These are phyloP conservation scores for Drosophila cognata DNA, from an alignment of 2,888 invertebrate genomes.

Conservation along the genomic window DNA sequence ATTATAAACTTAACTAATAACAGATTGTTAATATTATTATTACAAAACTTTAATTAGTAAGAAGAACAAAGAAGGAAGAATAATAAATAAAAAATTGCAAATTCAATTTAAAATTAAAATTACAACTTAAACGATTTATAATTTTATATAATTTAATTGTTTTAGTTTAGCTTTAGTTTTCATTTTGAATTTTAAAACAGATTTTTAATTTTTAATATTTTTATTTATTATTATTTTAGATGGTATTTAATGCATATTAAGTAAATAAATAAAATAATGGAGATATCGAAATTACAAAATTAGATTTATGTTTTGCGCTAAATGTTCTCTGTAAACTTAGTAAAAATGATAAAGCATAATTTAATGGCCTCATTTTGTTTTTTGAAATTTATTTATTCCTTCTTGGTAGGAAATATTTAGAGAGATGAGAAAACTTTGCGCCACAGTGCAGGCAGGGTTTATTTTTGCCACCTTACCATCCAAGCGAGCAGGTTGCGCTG, in stretches of 20 bases:
- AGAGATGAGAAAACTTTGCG: not conserved
- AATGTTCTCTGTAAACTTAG: fast-evolving
- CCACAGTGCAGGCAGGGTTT: slow-evolving; percentile 63
- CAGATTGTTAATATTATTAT: not conserved
- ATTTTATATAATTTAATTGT: not conserved
- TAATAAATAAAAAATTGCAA: not conserved
- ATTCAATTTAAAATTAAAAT: not conserved
- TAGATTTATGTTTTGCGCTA: not conserved
- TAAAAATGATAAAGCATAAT: not conserved
- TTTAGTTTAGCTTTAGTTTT: not conserved
- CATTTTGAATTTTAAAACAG: not conserved
- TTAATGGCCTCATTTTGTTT: not conserved
- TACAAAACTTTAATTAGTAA: not conserved
- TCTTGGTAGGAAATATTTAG: not conserved
- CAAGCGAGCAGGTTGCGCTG: slow-evolving; percentile 53
- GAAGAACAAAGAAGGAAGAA: not conserved
- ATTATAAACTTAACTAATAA: not conserved
- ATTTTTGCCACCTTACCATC: slow-evolving; percentile 51
- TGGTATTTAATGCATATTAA: not conserved
- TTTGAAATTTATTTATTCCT: not conserved
- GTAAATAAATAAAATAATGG: not conserved
- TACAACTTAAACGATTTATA: not conserved
- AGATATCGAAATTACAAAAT: not conserved
- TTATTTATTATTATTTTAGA: not conserved
- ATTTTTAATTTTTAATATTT: not conserved